Conservation (phyloP, 2,888 invertebrate species). For the Heliconius hortense region DNA sequence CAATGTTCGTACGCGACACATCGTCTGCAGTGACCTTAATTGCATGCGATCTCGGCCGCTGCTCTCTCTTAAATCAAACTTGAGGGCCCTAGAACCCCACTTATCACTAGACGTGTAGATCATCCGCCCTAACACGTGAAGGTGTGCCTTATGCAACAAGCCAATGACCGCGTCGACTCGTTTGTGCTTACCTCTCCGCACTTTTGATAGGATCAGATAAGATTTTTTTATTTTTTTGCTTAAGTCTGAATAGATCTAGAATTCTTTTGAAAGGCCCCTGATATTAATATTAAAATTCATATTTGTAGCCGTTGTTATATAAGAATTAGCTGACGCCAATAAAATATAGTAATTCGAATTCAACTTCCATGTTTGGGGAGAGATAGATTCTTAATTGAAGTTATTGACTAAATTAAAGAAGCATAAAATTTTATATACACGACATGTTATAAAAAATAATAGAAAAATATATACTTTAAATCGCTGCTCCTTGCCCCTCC, state of each 20-base stretch:
- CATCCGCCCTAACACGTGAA: slow-evolving; percentile 65
- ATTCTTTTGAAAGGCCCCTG: slow-evolving; percentile 56
- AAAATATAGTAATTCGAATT: slow-evolving; percentile 6
- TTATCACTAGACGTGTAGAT: slow-evolving; percentile 60
- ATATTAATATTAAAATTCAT: slow-evolving; percentile 45
- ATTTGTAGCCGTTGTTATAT: slow-evolving; percentile 30
- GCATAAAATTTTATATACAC: background rate
- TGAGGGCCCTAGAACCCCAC: slow-evolving; percentile 77
- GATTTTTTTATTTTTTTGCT: slow-evolving; percentile 45
- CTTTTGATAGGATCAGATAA: slow-evolving; percentile 57
- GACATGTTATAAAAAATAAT: too few relatives aligned
- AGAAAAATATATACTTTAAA: too few relatives aligned
- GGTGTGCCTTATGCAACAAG: slow-evolving; percentile 70
- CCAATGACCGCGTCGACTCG: slow-evolving; percentile 66
- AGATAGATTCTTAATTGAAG: slow-evolving; percentile 8
- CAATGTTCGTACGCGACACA: slow-evolving; percentile 57
- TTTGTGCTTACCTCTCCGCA: slow-evolving; percentile 49
- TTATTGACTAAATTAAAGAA: background rate
- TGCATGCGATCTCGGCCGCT: slow-evolving; percentile 70
- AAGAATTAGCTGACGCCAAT: slow-evolving; percentile 21
- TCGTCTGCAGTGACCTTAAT: slow-evolving; percentile 77
- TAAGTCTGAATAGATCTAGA: slow-evolving; percentile 53
- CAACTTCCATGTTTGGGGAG: background rate
- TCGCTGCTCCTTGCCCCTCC: too few relatives aligned
- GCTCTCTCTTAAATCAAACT: slow-evolving; percentile 81